These are phyloP conservation scores for Theristicus caerulescens DNA, from an alignment of 2,113 vertebrate species.

Conservation along the genomic window DNA sequence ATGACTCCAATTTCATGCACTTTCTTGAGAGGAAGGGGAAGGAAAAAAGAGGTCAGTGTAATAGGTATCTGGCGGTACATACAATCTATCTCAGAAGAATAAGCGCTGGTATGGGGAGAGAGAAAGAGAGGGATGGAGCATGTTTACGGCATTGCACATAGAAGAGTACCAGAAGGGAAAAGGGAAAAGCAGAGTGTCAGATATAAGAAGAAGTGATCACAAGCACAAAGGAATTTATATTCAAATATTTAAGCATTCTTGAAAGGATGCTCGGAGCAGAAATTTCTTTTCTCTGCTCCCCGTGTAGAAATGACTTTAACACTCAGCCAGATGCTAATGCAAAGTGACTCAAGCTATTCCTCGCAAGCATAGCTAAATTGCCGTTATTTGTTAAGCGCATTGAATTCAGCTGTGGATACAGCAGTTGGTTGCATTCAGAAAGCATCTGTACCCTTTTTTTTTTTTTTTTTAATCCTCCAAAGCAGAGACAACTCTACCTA, in stretches of 20 bases:
- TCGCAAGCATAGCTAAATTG: slow-evolving; percentile 91
- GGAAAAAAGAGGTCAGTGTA: not conserved
- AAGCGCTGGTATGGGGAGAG: not conserved
- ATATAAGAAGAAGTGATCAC: slow-evolving; percentile 74
- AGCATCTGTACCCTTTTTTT: slow-evolving; percentile 78
- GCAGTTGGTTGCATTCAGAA: slow-evolving; percentile 81
- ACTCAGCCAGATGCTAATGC: slow-evolving; percentile 89
- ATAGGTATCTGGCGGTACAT: not conserved
- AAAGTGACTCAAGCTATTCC: slow-evolving; percentile 92
- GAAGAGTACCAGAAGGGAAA: slow-evolving; percentile 53
- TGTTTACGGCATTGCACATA: slow-evolving; percentile 20
- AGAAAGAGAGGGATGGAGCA: not conserved
- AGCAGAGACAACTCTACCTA: slow-evolving; percentile 79
- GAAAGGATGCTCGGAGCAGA: slow-evolving; percentile 81
- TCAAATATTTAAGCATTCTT: slow-evolving; percentile 86
- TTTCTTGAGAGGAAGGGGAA: slow-evolving; percentile 33
- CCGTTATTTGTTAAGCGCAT: slow-evolving; percentile 96
- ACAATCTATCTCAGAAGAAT: not conserved
- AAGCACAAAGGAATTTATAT: slow-evolving; percentile 81
- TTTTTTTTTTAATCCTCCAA: slow-evolving; percentile 72
- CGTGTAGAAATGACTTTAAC: slow-evolving; percentile 82
- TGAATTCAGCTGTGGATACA: slow-evolving; percentile 87
- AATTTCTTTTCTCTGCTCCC: slow-evolving; percentile 80
- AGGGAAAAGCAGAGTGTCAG: slow-evolving; percentile 66
- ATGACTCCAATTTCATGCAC: not conserved